Percentiles rank a stretch among this genome's conserved stretches.
Conservation (phyloP, 2,888 invertebrate genomes). For the Osmoderma eremita region DNA sequence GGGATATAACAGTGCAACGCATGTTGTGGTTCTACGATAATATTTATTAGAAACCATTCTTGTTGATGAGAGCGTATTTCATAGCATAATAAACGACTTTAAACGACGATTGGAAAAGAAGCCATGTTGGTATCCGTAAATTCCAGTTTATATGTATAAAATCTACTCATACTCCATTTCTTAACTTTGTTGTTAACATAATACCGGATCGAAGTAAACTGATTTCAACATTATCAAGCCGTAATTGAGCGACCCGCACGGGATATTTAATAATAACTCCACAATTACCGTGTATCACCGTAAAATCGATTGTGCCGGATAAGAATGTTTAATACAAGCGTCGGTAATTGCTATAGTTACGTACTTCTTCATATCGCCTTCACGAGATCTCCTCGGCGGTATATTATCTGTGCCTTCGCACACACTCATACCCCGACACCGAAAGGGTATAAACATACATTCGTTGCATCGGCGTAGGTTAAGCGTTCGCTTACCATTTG, state of each 20-base stretch:
- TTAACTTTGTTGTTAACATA: too few species aligned
- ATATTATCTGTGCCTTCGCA: background rate
- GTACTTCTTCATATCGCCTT: slow-evolving; percentile 16
- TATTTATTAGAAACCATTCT: too few species aligned
- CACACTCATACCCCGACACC: background rate
- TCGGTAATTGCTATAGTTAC: slow-evolving; percentile 25
- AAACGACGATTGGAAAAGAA: too few species aligned
- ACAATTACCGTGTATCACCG: slow-evolving; percentile 28
- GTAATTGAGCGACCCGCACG: slow-evolving; percentile 15
- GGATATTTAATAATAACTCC: slow-evolving; percentile 24
- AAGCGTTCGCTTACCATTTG: background rate
- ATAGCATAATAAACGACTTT: too few species aligned
- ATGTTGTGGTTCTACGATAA: too few species aligned
- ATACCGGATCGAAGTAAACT: background rate
- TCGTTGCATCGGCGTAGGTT: too few species aligned
- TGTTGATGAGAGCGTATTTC: too few species aligned
- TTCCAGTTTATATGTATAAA: too few species aligned
- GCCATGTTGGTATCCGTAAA: too few species aligned
- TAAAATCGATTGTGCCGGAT: slow-evolving; percentile 37
- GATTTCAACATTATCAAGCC: slow-evolving; percentile 5
- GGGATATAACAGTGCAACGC: too few species aligned
- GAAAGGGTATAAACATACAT: too few species aligned
- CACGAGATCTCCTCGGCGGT: slow-evolving; percentile 4
- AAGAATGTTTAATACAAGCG: slow-evolving; percentile 30
- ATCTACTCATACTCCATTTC: too few species aligned